phyloP scores from a whole-genome alignment of 2,888 invertebrate genomes.

The Pristionchus exspectatus region DNA sequence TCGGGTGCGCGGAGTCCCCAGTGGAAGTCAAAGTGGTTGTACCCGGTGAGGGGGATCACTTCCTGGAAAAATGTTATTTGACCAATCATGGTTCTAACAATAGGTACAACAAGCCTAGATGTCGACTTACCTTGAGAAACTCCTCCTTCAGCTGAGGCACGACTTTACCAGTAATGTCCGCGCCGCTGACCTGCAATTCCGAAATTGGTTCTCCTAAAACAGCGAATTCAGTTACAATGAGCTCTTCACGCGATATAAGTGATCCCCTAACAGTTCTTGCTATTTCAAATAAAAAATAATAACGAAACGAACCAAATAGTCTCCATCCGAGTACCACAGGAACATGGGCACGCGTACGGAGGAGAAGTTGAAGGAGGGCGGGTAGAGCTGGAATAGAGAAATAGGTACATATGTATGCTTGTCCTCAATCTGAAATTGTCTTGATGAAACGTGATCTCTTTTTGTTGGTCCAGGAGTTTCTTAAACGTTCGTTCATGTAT shows the following conservation, averaged over 20 bases:
- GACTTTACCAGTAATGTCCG: not conserved
- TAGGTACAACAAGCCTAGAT: too few relatives aligned
- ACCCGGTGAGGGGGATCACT: constrained; percentile 23
- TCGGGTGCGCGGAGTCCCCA: constrained; percentile 43
- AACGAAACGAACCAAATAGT: constrained; percentile 8
- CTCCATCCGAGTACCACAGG: constrained; percentile 39
- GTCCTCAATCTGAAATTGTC: too few relatives aligned
- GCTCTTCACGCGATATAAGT: too few relatives aligned
- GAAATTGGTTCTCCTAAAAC: not conserved
- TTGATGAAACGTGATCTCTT: too few relatives aligned
- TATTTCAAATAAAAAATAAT: not conserved
- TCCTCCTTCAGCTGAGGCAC: constrained; percentile 20
- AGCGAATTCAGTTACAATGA: not conserved
- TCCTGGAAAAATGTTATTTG: not conserved
- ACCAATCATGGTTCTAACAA: not conserved
- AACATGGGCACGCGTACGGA: constrained; percentile 39
- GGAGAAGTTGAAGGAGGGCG: constrained; percentile 51
- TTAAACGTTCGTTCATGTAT: too few relatives aligned
- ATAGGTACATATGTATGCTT: not conserved
- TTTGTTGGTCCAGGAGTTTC: too few relatives aligned
- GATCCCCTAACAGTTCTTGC: not conserved
- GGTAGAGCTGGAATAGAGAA: constrained; percentile 1
- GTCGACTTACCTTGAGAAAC: not conserved
- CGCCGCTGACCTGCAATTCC: not conserved
- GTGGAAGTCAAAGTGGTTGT: constrained; percentile 55